A percentile compares a stretch with the other conserved stretches of the same genome.
Conservation (phyloP, 2,797 vertebrate species). For the Melanogrammus aeglefinus region DNA sequence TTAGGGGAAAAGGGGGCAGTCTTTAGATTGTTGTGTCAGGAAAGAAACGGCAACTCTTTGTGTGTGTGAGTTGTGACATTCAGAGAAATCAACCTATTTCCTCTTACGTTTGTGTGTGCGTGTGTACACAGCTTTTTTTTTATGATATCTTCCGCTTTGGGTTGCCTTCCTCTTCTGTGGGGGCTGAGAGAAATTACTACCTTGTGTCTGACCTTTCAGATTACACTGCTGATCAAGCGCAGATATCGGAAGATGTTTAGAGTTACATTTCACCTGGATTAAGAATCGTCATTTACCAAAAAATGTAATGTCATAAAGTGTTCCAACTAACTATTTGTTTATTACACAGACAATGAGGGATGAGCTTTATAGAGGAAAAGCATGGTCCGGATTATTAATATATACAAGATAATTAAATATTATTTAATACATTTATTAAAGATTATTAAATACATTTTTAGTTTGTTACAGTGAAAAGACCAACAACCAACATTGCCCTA, state of each 20-base stretch:
- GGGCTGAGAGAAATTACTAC: background rate
- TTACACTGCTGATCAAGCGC: background rate
- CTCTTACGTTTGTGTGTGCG: no score
- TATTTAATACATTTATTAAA: no score
- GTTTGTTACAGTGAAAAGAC: no score
- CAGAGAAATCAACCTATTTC: background rate
- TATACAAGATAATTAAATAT: no score
- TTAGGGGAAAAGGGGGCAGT: background rate
- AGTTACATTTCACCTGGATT: background rate
- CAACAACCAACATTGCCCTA: no score
- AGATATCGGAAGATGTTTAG: background rate
- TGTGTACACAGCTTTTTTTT: no score
- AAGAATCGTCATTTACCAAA: no score
- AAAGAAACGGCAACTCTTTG: background rate
- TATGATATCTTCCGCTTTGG: background rate
- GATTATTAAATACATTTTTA: no score
- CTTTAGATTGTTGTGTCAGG: background rate
- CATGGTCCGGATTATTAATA: no score
- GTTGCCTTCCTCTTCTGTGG: background rate
- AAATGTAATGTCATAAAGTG: background rate
- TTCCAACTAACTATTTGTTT: background rate
- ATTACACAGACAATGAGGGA: no score
- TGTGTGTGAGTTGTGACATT: background rate
- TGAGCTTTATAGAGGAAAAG: no score
- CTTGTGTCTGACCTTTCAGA: no score